phyloP scores from a whole-genome alignment of 2,888 invertebrate genomes.

The Barypeithes pellucidus region DNA sequence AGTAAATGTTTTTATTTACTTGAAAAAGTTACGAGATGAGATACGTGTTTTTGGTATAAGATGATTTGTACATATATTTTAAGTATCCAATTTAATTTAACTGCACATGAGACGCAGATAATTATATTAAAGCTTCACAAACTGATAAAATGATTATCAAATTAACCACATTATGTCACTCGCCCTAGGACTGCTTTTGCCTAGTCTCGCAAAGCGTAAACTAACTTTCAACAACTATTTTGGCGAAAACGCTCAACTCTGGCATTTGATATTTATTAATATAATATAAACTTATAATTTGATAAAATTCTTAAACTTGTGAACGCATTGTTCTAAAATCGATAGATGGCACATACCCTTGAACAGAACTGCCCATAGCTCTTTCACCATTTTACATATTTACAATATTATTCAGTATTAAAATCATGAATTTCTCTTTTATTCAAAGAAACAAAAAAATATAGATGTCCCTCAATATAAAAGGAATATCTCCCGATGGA shows the following conservation, averaged over 20 bases:
- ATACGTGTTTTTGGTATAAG: too few species aligned
- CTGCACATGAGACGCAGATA: neutral
- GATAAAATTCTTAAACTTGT: conserved; percentile 70
- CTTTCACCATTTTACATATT: too few species aligned
- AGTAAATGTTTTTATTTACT: too few species aligned
- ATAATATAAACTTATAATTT: conserved; percentile 68
- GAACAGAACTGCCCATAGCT: too few species aligned
- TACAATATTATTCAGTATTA: too few species aligned
- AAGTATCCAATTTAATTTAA: too few species aligned
- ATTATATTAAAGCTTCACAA: neutral
- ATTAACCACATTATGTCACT: conserved; percentile 56
- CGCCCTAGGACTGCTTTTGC: conserved; percentile 61
- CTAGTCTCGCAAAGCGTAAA: conserved; percentile 68
- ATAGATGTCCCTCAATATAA: too few species aligned
- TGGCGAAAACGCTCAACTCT: conserved; percentile 68
- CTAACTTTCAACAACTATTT: conserved; percentile 71
- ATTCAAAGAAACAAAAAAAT: too few species aligned
- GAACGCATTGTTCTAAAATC: conserved; percentile 70
- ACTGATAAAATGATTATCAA: conserved; percentile 13
- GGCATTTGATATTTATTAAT: conserved; percentile 65
- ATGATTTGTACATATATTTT: too few species aligned
- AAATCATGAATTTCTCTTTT: too few species aligned
- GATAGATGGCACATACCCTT: conserved; percentile 60
- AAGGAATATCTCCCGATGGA: too few species aligned
- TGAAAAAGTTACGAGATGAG: too few species aligned